Evolutionary conservation across 2,888 invertebrate species (phyloP).

Genomic region (Eupithecia insigniata): DNA sequence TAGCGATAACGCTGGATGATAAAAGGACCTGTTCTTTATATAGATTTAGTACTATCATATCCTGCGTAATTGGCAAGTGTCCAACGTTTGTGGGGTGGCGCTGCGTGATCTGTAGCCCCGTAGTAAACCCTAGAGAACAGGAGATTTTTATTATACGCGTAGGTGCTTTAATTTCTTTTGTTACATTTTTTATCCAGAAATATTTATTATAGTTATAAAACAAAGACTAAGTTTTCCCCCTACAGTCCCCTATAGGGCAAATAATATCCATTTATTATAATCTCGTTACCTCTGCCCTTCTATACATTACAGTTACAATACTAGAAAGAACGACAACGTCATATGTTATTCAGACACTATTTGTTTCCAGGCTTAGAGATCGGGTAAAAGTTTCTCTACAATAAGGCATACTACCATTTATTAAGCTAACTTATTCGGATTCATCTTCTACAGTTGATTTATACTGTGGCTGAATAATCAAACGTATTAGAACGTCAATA

Average conservation of each 20-base stretch:
- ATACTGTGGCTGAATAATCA: constrained; percentile 2
- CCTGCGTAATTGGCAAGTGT: constrained; percentile 55
- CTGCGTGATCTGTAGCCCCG: constrained; percentile 39
- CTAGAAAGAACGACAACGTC: too few species aligned
- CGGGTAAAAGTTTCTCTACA: too few species aligned
- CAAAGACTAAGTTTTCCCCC: too few species aligned
- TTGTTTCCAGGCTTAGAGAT: too few species aligned
- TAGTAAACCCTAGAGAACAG: constrained; percentile 29
- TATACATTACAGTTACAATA: too few species aligned
- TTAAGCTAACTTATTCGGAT: neutral
- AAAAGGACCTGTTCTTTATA: constrained; percentile 16
- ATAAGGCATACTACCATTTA: neutral
- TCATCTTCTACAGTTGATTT: neutral
- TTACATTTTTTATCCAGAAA: neutral
- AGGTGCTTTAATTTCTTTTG: neutral
- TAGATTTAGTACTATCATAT: neutral
- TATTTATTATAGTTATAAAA: too few species aligned
- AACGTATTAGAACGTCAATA: constrained; percentile 32
- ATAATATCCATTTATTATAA: neutral
- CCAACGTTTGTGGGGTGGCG: constrained; percentile 53
- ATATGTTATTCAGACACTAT: too few species aligned
- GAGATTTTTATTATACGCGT: constrained; percentile 18
- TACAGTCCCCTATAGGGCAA: neutral
- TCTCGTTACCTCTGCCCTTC: neutral
- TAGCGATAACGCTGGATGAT: constrained; percentile 18